A percentile compares a stretch with the other conserved stretches of the same genome.
Conservation (phyloP, 1,140 invertebrate species). For the Holotrichia oblita region DNA sequence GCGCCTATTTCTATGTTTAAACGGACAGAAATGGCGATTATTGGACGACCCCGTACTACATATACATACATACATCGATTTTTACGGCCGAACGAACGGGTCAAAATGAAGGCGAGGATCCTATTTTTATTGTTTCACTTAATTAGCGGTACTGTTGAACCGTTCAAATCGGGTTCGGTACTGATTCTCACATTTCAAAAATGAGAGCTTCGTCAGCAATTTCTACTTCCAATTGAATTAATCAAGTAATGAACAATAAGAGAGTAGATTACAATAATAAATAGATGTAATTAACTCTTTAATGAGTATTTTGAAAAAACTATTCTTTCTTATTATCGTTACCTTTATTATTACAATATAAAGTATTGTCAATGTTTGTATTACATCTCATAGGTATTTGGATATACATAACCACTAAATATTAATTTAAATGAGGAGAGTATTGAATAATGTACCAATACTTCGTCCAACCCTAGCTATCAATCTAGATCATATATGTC, state of each 20-base stretch:
- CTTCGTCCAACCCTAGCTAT: too few relatives aligned
- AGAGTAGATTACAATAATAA: not conserved
- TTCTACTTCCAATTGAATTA: not conserved
- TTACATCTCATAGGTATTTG: too few relatives aligned
- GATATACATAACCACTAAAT: too few relatives aligned
- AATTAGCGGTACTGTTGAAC: constrained; percentile 23
- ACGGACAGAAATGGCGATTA: not conserved
- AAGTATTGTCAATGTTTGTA: too few relatives aligned
- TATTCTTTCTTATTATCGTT: too few relatives aligned
- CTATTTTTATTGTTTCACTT: constrained; percentile 34
- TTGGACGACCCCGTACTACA: not conserved
- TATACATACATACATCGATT: constrained; percentile 19
- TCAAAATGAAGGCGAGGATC: constrained; percentile 18
- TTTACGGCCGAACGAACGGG: constrained; percentile 1
- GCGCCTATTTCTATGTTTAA: not conserved
- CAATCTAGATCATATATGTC: too few relatives aligned
- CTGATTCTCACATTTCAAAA: not conserved
- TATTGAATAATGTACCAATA: too few relatives aligned
- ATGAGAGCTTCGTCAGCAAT: not conserved
- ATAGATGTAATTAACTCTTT: not conserved
- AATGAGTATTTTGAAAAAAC: not conserved
- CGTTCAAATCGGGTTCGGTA: constrained; percentile 28
- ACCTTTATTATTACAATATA: too few relatives aligned
- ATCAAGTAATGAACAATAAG: not conserved
- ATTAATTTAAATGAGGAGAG: too few relatives aligned